These are phyloP conservation scores for Xestia rhomboidea DNA, from an alignment of 2,888 invertebrate genomes.

Conservation along the genomic window DNA sequence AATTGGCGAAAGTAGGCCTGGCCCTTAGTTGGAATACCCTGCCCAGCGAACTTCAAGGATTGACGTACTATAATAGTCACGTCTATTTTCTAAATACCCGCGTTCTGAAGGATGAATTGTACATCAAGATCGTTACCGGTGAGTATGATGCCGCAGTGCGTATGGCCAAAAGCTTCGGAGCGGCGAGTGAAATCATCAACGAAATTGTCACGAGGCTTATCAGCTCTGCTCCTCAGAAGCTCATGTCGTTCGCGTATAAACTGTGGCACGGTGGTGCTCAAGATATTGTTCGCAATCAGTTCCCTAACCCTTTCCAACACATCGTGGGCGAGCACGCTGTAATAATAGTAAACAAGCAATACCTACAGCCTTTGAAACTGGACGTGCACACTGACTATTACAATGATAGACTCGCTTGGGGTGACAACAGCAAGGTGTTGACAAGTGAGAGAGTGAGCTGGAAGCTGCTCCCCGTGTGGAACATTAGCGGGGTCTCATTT, in stretches of 20 bases:
- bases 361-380: conserved; percentile 63
- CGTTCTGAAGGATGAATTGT: conserved; percentile 58
- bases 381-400: conserved; percentile 52
- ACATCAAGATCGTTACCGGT: conserved; percentile 51
- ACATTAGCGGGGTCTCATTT: conserved; percentile 62
- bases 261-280: conserved; percentile 63
- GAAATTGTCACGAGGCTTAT: conserved; percentile 57
- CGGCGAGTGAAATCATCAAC: conserved; percentile 41
- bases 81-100: conserved; percentile 65
- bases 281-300: conserved; percentile 63
- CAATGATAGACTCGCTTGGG: conserved; percentile 66
- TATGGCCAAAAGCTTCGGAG: conserved; percentile 53
- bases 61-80: conserved; percentile 67
- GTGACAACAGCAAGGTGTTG: conserved; percentile 53
- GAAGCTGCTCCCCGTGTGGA: conserved; percentile 67
- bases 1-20: conserved; percentile 58
- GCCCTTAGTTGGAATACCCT: conserved; percentile 57
- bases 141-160: conserved; percentile 64
- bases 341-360: conserved; percentile 65
- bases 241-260: conserved; percentile 67
- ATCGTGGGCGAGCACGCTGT: conserved; percentile 64
- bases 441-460: conserved; percentile 63
- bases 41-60: conserved; percentile 54
- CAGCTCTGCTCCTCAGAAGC: conserved; percentile 49
- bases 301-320: conserved; percentile 64